phyloP scores from a whole-genome alignment of 1,140 invertebrate genomes.

The Saccostrea echinata region DNA sequence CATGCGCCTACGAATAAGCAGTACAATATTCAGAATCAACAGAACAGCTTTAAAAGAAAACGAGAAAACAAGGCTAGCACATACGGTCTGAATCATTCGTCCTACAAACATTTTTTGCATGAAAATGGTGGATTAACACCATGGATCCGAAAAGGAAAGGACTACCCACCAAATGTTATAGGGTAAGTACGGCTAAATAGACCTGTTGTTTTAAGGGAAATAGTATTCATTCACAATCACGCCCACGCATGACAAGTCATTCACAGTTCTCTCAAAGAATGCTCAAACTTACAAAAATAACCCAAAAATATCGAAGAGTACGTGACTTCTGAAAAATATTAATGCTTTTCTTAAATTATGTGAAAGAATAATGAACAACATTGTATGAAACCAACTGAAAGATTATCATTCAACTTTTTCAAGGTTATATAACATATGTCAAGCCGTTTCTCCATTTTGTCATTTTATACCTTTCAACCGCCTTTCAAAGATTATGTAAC shows the following conservation, averaged over 20 bases:
- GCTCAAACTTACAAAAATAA: neutral
- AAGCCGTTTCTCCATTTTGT: neutral
- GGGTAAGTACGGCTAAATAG: constrained; percentile 66
- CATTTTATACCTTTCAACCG: too few relatives aligned
- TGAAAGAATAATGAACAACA: neutral
- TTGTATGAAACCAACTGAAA: neutral
- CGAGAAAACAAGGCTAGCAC: constrained; percentile 93
- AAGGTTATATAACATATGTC: constrained; percentile 29
- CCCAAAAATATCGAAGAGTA: neutral
- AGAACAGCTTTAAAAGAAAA: constrained; percentile 84
- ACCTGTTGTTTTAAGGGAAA: neutral
- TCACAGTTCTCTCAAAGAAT: constrained; percentile 22
- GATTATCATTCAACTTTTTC: neutral
- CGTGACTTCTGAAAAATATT: neutral
- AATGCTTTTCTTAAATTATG: neutral
- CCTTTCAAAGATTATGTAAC: too few relatives aligned
- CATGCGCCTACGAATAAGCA: constrained; percentile 69
- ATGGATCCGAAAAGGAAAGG: constrained; percentile 87
- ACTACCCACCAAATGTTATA: constrained; percentile 66
- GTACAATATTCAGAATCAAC: constrained; percentile 66
- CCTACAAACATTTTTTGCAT: constrained; percentile 88
- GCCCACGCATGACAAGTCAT: constrained; percentile 21
- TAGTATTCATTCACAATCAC: constrained; percentile 18
- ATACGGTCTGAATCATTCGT: constrained; percentile 89
- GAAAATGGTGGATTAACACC: constrained; percentile 91